Evolutionary conservation across 2,797 vertebrate genomes (phyloP).

Genomic region (Acrocephalus scirpaceus): DNA sequence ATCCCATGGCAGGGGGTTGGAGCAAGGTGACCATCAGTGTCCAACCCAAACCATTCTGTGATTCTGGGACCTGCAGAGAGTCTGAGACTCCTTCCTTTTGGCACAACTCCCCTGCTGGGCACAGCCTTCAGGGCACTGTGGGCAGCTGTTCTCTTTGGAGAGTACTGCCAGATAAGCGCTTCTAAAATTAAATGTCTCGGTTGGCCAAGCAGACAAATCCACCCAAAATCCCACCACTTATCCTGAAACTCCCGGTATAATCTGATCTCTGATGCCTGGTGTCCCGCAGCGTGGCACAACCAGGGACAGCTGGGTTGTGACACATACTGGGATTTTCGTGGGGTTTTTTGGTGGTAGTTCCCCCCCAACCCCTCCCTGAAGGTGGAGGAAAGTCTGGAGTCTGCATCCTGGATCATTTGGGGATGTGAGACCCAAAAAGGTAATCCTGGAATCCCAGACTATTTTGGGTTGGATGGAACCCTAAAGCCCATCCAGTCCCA

Average conservation of each 20-base stretch:
- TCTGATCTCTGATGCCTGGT: background rate
- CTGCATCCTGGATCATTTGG: too few species aligned
- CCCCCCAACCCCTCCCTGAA: background rate
- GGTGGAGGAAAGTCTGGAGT: too few species aligned
- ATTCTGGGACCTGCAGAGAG: fast-evolving
- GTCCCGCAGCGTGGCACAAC: fast-evolving
- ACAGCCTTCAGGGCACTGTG: background rate
- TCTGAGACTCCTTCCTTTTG: background rate
- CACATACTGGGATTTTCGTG: background rate
- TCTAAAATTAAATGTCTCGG: background rate
- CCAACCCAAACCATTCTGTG: background rate
- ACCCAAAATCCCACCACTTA: background rate
- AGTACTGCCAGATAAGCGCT: background rate
- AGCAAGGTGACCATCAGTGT: too few species aligned
- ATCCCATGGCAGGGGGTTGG: background rate
- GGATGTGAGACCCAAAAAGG: background rate
- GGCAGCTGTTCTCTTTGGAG: background rate
- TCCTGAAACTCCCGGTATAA: background rate
- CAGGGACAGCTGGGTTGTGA: background rate
- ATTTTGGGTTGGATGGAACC: background rate
- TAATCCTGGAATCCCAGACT: background rate
- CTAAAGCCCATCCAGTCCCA: fast-evolving
- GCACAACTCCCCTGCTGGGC: background rate
- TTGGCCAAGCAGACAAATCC: background rate
- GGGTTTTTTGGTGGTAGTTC: fast-evolving